Percentiles rank a stretch among this genome's conserved stretches.
Conservation (phyloP, 1,140 invertebrate species). For the Bombus waltoni region DNA sequence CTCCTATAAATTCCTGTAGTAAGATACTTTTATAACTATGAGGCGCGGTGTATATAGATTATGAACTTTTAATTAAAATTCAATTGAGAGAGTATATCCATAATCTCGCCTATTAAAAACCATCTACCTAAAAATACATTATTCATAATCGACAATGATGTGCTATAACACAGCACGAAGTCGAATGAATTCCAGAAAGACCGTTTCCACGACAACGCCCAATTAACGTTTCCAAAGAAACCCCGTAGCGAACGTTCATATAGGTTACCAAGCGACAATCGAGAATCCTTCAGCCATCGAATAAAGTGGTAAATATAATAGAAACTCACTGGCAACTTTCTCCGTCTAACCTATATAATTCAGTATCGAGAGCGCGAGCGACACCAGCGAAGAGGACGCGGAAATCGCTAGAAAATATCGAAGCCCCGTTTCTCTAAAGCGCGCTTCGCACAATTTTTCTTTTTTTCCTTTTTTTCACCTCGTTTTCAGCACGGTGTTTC, state of each 20-base stretch:
- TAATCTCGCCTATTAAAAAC: no score
- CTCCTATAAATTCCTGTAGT: no score
- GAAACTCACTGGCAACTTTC: constrained; percentile 40
- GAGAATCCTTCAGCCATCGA: constrained; percentile 47
- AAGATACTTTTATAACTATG: no score
- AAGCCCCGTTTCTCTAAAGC: constrained; percentile 27
- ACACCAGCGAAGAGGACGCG: background rate
- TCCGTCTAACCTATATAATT: constrained; percentile 2
- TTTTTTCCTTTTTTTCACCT: constrained; percentile 26
- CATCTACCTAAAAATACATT: background rate
- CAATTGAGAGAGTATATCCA: no score
- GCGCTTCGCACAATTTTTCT: background rate
- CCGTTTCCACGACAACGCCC: background rate
- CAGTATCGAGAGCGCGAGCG: background rate
- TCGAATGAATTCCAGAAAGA: background rate
- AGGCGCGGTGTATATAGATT: no score
- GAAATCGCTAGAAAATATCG: constrained; percentile 10
- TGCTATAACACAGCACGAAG: background rate
- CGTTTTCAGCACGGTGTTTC: constrained; percentile 42
- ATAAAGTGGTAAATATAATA: constrained; percentile 57
- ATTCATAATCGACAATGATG: background rate
- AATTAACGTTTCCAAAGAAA: constrained; percentile 66
- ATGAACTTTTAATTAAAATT: no score
- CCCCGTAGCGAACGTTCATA: constrained; percentile 27
- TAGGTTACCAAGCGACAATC: constrained; percentile 61